Base-by-base conservation (phyloP, 2,113 vertebrate species). In the Hyperopisus bebe region DNA sequence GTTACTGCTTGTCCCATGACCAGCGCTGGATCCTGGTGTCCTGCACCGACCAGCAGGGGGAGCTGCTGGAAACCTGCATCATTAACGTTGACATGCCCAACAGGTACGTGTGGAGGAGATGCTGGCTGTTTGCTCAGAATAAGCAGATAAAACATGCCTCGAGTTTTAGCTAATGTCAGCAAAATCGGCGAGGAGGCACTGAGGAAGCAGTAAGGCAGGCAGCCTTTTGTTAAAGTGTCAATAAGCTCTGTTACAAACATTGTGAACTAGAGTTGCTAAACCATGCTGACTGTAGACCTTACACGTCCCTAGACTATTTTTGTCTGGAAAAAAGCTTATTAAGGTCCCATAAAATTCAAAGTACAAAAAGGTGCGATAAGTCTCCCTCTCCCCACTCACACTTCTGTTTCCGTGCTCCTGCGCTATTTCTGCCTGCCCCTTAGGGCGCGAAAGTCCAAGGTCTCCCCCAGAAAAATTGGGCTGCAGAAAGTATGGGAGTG, bases 401-500 rank as follows among this genome's bases (percentile, higher is more conserved):
- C 50, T 84, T 35, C 19, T 58, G 39, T 15, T 47, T 50, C 24
- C 24, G 31, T 24, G 5, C 50, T 39, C 31, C 44, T 55, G 51
- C 8, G 1, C 58, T 27, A 47, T 47, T 24, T 89, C 62, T 84
- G 82, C 74, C 10, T 21, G 7, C 47, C 58, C 88, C 44, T 88
- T 90, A 99, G 98, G 94, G 95, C 97, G 0, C 96, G 98, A 82
- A 97, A 97, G 90, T 97, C 97, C 51, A 99, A 98, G 91, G 93
- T 99, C 27, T 98, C 98, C 85, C 97, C 97, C 4, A 96, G 98
- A 88, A 99, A 99, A 93, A 97, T 97, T 3, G 98, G 98, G 58
- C 95, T 99, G 55, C 98, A 99, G 94, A 99, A 99, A 93, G 92
- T 99, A 0, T 99, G 98, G 98, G 98, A 99, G 9, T 99, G 98